Conservation (phyloP, 2,888 invertebrate species). For the Podabrus alpinus region DNA sequence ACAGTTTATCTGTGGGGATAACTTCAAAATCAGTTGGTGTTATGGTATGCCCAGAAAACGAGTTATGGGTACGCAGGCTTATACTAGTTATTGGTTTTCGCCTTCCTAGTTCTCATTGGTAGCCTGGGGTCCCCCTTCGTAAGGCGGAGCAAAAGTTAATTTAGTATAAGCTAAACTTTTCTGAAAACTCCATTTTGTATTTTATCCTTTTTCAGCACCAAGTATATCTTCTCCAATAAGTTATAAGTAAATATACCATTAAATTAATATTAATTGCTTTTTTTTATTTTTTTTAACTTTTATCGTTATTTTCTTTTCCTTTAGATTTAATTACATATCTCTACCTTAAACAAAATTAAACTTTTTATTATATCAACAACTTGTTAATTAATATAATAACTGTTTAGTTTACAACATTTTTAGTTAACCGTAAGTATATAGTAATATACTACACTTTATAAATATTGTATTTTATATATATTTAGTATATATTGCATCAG, state of each 20-base stretch:
- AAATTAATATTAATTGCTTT: neutral
- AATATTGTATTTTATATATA: no score
- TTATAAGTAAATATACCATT: neutral
- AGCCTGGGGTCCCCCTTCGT: slow-evolving; percentile 28
- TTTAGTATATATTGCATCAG: no score
- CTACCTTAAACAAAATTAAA: neutral
- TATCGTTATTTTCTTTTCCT: neutral
- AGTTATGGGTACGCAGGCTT: slow-evolving; percentile 40
- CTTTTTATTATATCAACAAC: neutral
- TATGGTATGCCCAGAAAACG: slow-evolving; percentile 33
- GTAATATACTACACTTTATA: no score
- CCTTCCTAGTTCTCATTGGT: slow-evolving; percentile 37
- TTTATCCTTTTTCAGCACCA: slow-evolving; percentile 34
- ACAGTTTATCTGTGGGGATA: slow-evolving; percentile 42
- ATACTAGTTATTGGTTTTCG: slow-evolving; percentile 35
- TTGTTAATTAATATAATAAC: neutral
- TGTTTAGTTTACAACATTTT: neutral
- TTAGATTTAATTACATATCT: neutral
- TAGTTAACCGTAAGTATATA: no score
- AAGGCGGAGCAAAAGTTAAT: slow-evolving; percentile 35
- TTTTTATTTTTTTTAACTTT: neutral
- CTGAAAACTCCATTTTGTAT: slow-evolving; percentile 41
- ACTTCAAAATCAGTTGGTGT: slow-evolving; percentile 39
- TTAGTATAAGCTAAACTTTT: slow-evolving; percentile 32
- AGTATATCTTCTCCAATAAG: neutral